Percentiles rank a stretch among this genome's conserved stretches.
Conservation (phyloP, 1,140 invertebrate genomes). For the Bicyclus anynana region DNA sequence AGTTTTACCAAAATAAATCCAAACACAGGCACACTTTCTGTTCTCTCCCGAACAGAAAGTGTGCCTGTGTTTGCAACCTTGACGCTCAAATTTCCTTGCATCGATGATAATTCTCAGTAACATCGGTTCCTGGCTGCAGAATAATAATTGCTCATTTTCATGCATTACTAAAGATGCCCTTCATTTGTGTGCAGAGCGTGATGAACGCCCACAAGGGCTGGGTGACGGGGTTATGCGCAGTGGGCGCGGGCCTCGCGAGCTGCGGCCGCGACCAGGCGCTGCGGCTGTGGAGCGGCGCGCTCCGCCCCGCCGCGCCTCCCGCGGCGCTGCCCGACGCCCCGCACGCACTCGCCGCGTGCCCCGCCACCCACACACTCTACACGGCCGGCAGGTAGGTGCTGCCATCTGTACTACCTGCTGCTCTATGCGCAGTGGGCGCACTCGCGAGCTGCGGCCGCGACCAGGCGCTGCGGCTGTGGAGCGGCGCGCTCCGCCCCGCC, state of each 20-base stretch:
- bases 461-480: conserved; percentile 79
- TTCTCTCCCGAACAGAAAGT: no score
- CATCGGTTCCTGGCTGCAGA: no score
- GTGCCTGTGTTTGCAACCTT: no score
- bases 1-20: no score
- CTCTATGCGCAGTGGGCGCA: conserved; percentile 80
- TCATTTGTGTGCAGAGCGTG: conserved; percentile 78
- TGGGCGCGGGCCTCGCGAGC: conserved; percentile 83
- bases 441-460: conserved; percentile 89
- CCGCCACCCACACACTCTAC: neutral
- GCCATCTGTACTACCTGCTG: no score
- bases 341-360: neutral
- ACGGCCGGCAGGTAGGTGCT: neutral
- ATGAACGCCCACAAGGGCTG: conserved; percentile 94
- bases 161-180: no score
- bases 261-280: conserved; percentile 88
- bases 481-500: conserved; percentile 74
- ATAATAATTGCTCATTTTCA: no score
- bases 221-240: conserved; percentile 86
- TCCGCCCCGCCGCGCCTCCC: conserved; percentile 51
- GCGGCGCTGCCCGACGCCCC: neutral
- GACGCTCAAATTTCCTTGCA: no score
- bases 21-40: no score
- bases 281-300: conserved; percentile 72
- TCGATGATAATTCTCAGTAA: no score